phyloP scores from a whole-genome alignment of 2,797 vertebrate genomes.

The Microctenopoma stevenorrisi region DNA sequence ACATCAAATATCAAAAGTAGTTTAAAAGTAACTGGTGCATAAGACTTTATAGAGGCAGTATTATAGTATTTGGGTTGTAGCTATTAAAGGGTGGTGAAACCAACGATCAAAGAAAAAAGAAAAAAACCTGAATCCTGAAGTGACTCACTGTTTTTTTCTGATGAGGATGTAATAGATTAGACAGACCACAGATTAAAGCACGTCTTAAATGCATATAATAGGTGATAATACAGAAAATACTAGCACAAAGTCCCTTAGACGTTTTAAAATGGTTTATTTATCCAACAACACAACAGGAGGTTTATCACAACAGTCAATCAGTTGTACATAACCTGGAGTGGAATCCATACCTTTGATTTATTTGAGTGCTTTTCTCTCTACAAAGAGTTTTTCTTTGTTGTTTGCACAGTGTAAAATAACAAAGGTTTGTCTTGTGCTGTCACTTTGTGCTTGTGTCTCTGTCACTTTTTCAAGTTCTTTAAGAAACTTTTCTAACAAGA shows the following conservation, averaged over 20 bases:
- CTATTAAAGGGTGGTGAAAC: neutral
- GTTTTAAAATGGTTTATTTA: neutral
- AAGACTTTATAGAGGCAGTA: conserved; percentile 13
- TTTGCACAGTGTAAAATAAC: conserved; percentile 14
- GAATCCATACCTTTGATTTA: conserved; percentile 23
- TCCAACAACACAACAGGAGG: neutral
- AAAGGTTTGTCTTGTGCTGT: conserved; percentile 9
- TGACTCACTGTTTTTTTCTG: neutral
- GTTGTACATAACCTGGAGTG: neutral
- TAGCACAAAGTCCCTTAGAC: neutral
- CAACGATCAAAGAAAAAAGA: no score
- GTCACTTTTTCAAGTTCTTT: conserved; percentile 34
- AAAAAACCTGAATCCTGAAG: conserved; percentile 12
- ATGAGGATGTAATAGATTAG: conserved; percentile 13
- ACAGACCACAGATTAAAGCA: conserved; percentile 4
- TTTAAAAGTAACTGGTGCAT: conserved; percentile 16
- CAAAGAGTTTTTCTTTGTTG: neutral
- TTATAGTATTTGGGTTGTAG: neutral
- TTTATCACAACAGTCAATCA: conserved; percentile 4
- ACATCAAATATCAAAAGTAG: conserved; percentile 4
- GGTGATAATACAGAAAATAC: neutral
- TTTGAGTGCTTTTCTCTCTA: conserved; percentile 5
- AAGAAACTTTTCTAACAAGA: conserved; percentile 46
- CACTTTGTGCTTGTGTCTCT: conserved; percentile 23
- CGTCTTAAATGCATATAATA: neutral